These are phyloP conservation scores for Solen grandis DNA, from an alignment of 1,140 invertebrate species.

Conservation along the genomic window DNA sequence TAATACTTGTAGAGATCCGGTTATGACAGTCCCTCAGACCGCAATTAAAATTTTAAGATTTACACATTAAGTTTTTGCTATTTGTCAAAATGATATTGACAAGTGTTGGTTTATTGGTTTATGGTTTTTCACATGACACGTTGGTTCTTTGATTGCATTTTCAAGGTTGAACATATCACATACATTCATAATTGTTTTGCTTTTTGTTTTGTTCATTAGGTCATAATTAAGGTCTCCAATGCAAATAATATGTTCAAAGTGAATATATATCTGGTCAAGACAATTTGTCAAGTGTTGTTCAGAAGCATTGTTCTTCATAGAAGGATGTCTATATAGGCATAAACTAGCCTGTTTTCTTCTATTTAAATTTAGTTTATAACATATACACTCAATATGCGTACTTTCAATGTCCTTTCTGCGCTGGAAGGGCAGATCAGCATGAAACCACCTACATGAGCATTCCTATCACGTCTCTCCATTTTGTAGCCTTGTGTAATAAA, in stretches of 20 bases:
- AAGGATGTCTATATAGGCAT: conserved; percentile 5
- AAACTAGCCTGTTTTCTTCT: too few species aligned
- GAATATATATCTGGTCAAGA: not conserved
- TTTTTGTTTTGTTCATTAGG: not conserved
- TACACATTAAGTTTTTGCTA: not conserved
- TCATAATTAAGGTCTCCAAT: not conserved
- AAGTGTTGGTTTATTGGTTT: not conserved
- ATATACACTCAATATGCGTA: too few species aligned
- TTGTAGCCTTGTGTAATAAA: too few species aligned
- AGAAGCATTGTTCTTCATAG: not conserved
- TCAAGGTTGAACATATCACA: not conserved
- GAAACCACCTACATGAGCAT: too few species aligned
- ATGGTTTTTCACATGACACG: not conserved
- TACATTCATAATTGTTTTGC: not conserved
- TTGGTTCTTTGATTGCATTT: not conserved
- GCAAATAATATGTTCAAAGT: not conserved
- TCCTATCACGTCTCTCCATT: too few species aligned
- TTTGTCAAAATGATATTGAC: not conserved
- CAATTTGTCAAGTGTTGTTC: not conserved
- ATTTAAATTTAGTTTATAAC: too few species aligned
- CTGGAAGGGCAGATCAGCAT: too few species aligned
- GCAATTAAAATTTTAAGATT: not conserved
- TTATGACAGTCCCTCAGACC: conserved; percentile 21
- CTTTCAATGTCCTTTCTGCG: too few species aligned
- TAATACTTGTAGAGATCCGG: not conserved